phyloP scores from a whole-genome alignment of 92 coral and sea anemone genomes.

The Isaurus tuberculatus region DNA sequence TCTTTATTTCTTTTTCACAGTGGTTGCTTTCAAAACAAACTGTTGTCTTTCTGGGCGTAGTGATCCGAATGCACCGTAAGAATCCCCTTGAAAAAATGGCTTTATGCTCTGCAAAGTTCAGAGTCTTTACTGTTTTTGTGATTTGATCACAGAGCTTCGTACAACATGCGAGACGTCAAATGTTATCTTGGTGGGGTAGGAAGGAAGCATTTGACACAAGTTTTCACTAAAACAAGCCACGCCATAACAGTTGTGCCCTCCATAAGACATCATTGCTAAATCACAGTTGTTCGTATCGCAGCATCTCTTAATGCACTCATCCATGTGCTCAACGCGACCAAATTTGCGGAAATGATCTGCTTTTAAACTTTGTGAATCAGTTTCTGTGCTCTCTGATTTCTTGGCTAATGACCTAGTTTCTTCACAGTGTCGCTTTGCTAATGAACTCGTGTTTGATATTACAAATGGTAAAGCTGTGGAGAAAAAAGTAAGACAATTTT shows the following conservation, averaged over 20 bases:
- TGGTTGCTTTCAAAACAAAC: constrained; percentile 32
- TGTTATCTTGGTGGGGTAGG: constrained; percentile 84
- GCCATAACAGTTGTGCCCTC: constrained; percentile 82
- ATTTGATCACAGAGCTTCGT: constrained; percentile 25
- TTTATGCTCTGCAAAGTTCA: neutral
- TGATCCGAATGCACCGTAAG: constrained; percentile 36
- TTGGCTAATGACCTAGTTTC: neutral
- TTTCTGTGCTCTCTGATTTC: neutral
- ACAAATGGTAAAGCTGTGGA: constrained; percentile 28
- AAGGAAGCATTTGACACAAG: constrained; percentile 84
- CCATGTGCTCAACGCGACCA: constrained; percentile 79
- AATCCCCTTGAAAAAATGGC: neutral
- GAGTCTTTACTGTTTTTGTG: neutral
- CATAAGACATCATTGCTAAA: constrained; percentile 91
- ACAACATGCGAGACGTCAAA: constrained; percentile 82
- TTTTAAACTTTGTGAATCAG: constrained; percentile 40
- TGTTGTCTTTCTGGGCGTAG: constrained; percentile 11
- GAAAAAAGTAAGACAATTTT: neutral
- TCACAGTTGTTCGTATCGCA: constrained; percentile 76
- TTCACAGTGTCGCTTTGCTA: constrained; percentile 31
- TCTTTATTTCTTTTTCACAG: constrained; percentile 1
- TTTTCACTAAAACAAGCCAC: constrained; percentile 87
- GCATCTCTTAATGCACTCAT: constrained; percentile 73
- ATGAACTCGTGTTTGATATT: constrained; percentile 20
- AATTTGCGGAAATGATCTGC: constrained; percentile 85